Base-by-base conservation (phyloP, 2,888 invertebrate genomes). In the Rhagonycha fulva region DNA sequence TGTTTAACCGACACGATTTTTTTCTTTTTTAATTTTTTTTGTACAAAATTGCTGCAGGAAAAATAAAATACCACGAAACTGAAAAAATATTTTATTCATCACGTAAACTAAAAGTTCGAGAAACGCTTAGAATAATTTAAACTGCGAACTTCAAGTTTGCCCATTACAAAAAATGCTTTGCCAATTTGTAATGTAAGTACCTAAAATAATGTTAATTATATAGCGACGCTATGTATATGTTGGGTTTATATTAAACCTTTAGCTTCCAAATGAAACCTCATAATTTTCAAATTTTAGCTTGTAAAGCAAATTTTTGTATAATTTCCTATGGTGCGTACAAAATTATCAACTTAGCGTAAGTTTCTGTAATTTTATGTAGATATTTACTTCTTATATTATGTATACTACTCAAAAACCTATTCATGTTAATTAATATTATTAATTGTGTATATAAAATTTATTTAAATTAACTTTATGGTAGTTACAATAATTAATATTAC, bases 371-470 rank as follows among this genome's bases (percentile, higher is more conserved):
- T 71, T 76, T 62, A 60, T 75, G 69, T 76, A 76, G 73, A 73
- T 72, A 76, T 67, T 76, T 70, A 47, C 70, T 67, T 60, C 68
- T 69, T 72, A n/a, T n/a, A 1, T 19, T 19, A 19, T 19, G 67
- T 69, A 72, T 62, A 68, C 71, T 62, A 68, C 71, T 47, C 72
- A 63, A 30, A 62, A 47, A 47, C n/a, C 72, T 76, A 72, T 72
- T 70, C 72, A 76, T 73, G 72, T 76, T 76, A 70, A 76, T 72
- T 67, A 47, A 47, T 47, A 47, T 47, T 67, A 76, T 70, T 70
- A 71, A 75, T 68, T 75, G 47, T 75, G 72, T 72, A 72, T 68
- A 75, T 75, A 75, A 72, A 75, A 75, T 68, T 62, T 62, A 66
- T 47, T 47, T 47, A 47, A 47, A 47, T 47, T 47, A 47, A 47